Percentiles rank a stretch among this genome's conserved stretches.
Conservation (phyloP, 2,797 vertebrate genomes). For the Coregonus suidteri region DNA sequence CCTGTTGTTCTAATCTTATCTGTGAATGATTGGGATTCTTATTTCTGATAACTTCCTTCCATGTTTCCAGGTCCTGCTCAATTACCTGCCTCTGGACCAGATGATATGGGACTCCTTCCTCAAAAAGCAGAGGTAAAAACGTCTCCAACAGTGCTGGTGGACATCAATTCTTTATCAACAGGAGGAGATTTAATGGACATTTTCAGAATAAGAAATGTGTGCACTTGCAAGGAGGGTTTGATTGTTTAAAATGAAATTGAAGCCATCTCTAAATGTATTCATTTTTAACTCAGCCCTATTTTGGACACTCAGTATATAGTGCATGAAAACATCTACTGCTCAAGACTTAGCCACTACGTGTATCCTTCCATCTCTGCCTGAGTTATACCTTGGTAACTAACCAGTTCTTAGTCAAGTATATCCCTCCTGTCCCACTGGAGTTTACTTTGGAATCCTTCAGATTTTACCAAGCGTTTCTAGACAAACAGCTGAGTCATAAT, state of each 20-base stretch:
- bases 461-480: background rate
- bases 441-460: background rate
- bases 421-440: background rate
- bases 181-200: too few relatives aligned
- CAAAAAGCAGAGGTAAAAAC: conserved; percentile 89
- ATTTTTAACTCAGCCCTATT: background rate
- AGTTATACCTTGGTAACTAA: background rate
- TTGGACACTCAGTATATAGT: too few relatives aligned
- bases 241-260: background rate
- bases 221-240: background rate
- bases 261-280: background rate
- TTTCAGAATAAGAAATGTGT: background rate
- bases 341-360: background rate
- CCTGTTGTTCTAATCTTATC: background rate
- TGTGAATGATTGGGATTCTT: background rate
- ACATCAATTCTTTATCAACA: too few relatives aligned
- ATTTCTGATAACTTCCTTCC: background rate
- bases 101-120: conserved; percentile 88
- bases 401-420: background rate
- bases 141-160: too few relatives aligned
- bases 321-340: background rate
- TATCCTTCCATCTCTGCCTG: background rate
- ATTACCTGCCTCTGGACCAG: conserved; percentile 92
- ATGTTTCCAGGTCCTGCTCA: conserved; percentile 86
- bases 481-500: background rate